Evolutionary conservation across 2,797 vertebrate species (phyloP), one percentile per base, ranked within the genome.

Genomic region (Cyclopterus lumpus): DNA sequence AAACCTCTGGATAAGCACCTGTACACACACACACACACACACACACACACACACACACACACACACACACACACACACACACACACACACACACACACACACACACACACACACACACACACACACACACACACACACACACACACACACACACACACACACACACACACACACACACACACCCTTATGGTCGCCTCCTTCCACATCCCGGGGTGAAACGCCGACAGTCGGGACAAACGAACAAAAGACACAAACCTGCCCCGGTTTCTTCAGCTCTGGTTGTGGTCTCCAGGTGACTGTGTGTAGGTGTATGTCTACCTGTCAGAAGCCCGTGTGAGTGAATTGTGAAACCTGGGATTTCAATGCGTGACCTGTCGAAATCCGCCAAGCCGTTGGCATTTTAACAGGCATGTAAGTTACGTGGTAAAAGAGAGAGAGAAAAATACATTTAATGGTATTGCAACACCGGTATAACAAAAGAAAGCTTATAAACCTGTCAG

Each of bases 291-390:
- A 61, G 80, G 83, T 72, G 62, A 64, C 30, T 63, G 34, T 48
- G 34, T 38, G 61, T 48, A 16, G 67, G 28, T 60, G 64, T 73
- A 67, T 66, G 72, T 81, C 71, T 68, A 48, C 72, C 80, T 73
- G 84, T 86, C 81, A 82, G 67, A 64, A 2, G n/a, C 32, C 44
- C 1, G 44, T 67, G 63, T 49, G 63, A 71, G 60, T 84, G 76
- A 62, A 71, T 59, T 75, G 71, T 61, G 69, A 86, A 82, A 85
- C 75, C 63, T 75, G 79, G 71, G 82, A 83, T 60, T 84, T 69
- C 69, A 69, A 34, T 59, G 74, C 44, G 26, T 78, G 68, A 79
- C 60, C 86, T 81, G 80, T 79, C 67, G n/a, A 82, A 87, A 84
- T 80, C 67, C 42, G 51, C 66, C 66, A 42, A 73, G 60, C 58